Evolutionary conservation across 2,113 vertebrate species (phyloP), one percentile per base, ranked within the genome.

Genomic region (Oreochromis spilurus): DNA sequence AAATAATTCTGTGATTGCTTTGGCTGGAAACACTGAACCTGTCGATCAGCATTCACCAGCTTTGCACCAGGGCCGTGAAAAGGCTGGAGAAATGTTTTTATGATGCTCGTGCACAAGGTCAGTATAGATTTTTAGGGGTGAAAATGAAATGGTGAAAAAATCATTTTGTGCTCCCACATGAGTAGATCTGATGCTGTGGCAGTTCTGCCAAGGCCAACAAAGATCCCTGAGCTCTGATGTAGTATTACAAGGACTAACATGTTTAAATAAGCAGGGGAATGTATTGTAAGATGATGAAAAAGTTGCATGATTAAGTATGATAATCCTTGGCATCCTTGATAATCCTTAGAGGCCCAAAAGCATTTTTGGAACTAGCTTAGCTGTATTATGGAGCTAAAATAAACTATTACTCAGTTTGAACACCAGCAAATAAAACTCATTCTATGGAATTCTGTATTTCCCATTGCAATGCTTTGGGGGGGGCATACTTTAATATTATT

Each of bases 131-230:
- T 91, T 82, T 38, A 89, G 81, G 78, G 65, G 79, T 80, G 24
- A 70, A 83, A 83, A 82, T 83, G 9, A 90, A 93, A 90, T 50
- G 24, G 19, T 65, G 67, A 91, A 72, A 78, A 78, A 38, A 85
- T 58, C 2, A 40, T 88, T 89, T 48, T 82, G 19, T 21, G 3
- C 62, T 89, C 87, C 77, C 88, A 67, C 84, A 45, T 88, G 88
- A 92, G 84, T 85, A 80, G 48, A 86, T 90, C 84, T 83, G 54
- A 92, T 90, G 83, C 11, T 60, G 85, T 43, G 52, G 79, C 86
- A 87, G 65, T 89, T 81, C 84, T 94, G 75, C 87, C 84, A 38
- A 89, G 89, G 92, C 91, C 79, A 55, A 80, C 82, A 85, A 89
- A 82, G 89, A 88, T 86, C 86, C 89, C 79, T 80, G 81, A 79